Percentiles rank a stretch among this genome's conserved stretches.
Conservation (phyloP, 2,888 invertebrate species). For the Autographa gamma region DNA sequence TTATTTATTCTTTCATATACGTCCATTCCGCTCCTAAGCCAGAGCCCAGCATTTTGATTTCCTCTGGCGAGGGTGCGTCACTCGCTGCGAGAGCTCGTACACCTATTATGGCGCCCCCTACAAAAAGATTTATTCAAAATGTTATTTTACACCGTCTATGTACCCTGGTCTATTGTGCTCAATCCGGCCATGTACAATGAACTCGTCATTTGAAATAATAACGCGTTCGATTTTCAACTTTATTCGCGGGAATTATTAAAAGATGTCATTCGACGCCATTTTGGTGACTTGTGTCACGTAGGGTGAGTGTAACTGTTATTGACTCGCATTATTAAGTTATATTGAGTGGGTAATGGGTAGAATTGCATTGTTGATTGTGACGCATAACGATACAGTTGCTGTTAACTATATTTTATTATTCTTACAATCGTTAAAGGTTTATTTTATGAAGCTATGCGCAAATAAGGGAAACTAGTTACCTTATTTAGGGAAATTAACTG, state of each 20-base stretch:
- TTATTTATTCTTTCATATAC: not conserved
- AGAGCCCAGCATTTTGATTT: constrained; percentile 77
- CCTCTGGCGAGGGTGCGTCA: constrained; percentile 80
- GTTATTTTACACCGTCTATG: constrained; percentile 87
- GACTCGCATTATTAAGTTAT: constrained; percentile 81
- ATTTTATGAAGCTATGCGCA: not conserved
- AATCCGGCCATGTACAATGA: constrained; percentile 76
- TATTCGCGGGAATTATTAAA: constrained; percentile 54
- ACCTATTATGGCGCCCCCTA: constrained; percentile 85
- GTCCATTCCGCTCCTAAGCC: constrained; percentile 68
- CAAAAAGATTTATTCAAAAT: constrained; percentile 88
- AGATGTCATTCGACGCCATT: constrained; percentile 77
- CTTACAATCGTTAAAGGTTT: constrained; percentile 9
- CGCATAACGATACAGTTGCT: constrained; percentile 53
- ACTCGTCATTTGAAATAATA: constrained; percentile 73
- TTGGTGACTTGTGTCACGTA: constrained; percentile 74
- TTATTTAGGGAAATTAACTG: constrained; percentile 4
- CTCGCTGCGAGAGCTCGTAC: constrained; percentile 76
- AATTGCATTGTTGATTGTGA: constrained; percentile 62
- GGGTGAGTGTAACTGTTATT: constrained; percentile 75
- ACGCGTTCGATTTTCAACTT: constrained; percentile 67
- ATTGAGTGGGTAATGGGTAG: constrained; percentile 76
- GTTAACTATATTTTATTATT: constrained; percentile 30
- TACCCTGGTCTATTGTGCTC: constrained; percentile 77
- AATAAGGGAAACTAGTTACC: constrained; percentile 4